Base-by-base conservation (phyloP, 2,113 vertebrate genomes). In the Cephalophus harveyi region DNA sequence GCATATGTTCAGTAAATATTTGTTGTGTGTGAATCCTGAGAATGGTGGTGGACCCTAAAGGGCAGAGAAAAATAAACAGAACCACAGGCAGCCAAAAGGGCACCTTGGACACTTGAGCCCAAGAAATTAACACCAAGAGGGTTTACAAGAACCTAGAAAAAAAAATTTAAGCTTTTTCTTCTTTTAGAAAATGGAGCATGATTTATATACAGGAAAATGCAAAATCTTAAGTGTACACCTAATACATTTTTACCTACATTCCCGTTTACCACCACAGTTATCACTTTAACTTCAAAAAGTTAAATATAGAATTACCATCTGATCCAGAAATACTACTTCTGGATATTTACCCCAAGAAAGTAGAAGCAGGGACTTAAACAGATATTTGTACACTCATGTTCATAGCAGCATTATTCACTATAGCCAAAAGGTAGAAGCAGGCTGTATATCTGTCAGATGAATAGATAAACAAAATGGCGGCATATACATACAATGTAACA, bases 61-160 rank as follows among this genome's bases (percentile, higher is more conserved):
- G 43, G 8, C 27, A 91, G 79, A 98, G 59, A 82, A 90, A 97
- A 96, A 40, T 52, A 78, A 79, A 95, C 50, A 88, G 67, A 88
- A 76, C 28, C 33, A 86, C 11, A 84, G 54, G 40, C 25, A 23
- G 40, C 83, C 87, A 76, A 54, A 57, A 21, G 23, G 64, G 30
- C 4, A 86, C 28, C 33, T 94, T 21, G 28, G 36, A 60, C 3
- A 9, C 87, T 94, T 89, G 48, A 86, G 36, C 33, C 33, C 89
- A 43, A 78, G 71, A 94, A 86, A 92, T 82, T 89, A 82, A 86
- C 33, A 93, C 19, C 50, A 33, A 85, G 84, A 17, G 27, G 28
- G 54, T 91, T 95, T 86, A 57, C 12, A 84, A 84, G 12, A 81
- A 28, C 46, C 11, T 54, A 7, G 36, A 9, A 48, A 46, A 46